A percentile compares a stretch with the other conserved stretches of the same genome.
Evolutionary conservation across 1,140 invertebrate species (phyloP).

Genomic region (honey bee (Apis mellifera)): DNA sequence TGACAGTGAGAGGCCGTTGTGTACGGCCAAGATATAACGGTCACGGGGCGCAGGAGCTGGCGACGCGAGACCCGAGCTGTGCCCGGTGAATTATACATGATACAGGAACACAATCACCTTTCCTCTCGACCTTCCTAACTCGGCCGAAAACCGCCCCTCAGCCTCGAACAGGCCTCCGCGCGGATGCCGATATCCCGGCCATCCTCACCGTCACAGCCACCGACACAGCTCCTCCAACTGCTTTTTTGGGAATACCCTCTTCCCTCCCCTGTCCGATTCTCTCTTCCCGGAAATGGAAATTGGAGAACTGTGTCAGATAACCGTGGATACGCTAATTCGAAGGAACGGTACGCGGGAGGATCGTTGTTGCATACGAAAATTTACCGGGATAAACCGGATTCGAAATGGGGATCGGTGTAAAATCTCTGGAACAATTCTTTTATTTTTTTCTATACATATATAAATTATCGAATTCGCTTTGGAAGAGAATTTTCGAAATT

Average conservation of each 20-base stretch:
- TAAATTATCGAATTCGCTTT: no score
- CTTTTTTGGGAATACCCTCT: conserved; percentile 12
- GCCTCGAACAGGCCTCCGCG: conserved; percentile 64
- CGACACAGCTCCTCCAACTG: conserved; percentile 46
- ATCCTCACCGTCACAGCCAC: not conserved
- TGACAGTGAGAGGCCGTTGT: conserved; percentile 63
- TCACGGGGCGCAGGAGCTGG: conserved; percentile 69
- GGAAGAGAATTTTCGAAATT: no score
- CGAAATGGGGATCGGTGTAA: no score
- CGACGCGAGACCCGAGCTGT: conserved; percentile 73
- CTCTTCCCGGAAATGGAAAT: not conserved
- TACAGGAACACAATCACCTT: conserved; percentile 77
- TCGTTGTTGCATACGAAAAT: no score
- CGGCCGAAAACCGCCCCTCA: conserved; percentile 66
- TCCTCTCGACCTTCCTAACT: conserved; percentile 61
- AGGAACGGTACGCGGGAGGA: no score
- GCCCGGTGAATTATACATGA: conserved; percentile 77
- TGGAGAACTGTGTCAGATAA: not conserved
- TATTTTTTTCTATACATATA: no score
- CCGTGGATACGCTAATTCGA: not conserved
- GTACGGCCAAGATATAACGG: conserved; percentile 66
- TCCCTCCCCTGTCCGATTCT: not conserved
- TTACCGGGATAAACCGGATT: no score
- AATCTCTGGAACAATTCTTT: no score
- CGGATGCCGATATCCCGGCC: conserved; percentile 59